phyloP scores from a whole-genome alignment of 1,140 invertebrate genomes.

The Drosophila littoralis region DNA sequence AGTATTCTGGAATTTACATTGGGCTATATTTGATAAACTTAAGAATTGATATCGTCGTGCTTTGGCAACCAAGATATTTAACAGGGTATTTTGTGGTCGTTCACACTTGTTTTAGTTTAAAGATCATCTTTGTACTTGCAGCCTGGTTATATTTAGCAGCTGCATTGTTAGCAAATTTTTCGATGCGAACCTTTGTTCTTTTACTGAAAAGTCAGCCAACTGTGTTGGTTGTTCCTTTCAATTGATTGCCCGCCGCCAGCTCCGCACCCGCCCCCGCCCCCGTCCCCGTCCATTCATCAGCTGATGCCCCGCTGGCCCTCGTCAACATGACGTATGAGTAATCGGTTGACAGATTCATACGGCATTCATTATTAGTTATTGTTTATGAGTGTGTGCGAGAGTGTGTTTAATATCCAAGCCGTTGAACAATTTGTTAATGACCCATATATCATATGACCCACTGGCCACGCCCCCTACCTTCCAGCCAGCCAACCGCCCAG shows the following conservation, averaged over 20 bases:
- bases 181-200: not conserved
- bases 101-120: too few species aligned
- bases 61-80: too few species aligned
- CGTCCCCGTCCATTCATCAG: not conserved
- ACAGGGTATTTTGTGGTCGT: too few species aligned
- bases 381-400: not conserved
- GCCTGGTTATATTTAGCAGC: not conserved
- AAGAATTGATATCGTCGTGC: too few species aligned
- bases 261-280: not conserved
- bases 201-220: constrained; percentile 9
- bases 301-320: constrained; percentile 3
- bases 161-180: constrained; percentile 23
- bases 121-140: too few species aligned
- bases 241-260: constrained; percentile 19
- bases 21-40: too few species aligned
- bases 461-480: constrained; percentile 1
- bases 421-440: constrained; percentile 60
- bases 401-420: constrained; percentile 46
- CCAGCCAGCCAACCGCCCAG: not conserved
- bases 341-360: constrained; percentile 52
- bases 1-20: too few species aligned
- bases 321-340: constrained; percentile 41
- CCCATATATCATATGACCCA: constrained; percentile 54
- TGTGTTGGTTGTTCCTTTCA: constrained; percentile 34
- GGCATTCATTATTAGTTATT: constrained; percentile 47